A percentile compares a stretch with the other conserved stretches of the same genome.
Conservation (phyloP, 2,888 invertebrate species). For the Anaspis maculata region DNA sequence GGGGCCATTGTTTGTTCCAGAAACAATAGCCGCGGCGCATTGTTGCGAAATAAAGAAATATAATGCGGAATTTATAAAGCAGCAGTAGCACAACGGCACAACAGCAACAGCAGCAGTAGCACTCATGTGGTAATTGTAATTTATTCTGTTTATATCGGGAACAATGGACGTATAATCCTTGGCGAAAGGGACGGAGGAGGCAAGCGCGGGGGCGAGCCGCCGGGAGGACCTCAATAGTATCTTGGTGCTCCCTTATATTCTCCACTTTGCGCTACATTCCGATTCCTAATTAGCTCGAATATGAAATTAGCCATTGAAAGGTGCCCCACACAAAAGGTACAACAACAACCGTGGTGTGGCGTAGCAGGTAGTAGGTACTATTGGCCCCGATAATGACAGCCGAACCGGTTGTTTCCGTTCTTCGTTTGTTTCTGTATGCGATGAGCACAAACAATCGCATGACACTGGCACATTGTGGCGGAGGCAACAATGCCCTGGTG, state of each 20-base stretch:
- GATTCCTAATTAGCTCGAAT: slow-evolving; percentile 33
- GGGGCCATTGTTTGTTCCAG: no score
- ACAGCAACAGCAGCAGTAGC: no score
- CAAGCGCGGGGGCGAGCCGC: no score
- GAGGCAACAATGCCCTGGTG: slow-evolving; percentile 30
- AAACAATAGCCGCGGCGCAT: slow-evolving; percentile 15
- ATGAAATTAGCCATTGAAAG: slow-evolving; percentile 33
- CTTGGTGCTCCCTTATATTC: no score
- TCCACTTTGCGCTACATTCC: no score
- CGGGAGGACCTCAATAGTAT: no score
- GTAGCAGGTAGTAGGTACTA: neutral
- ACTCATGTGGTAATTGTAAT: slow-evolving; percentile 17
- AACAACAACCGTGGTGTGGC: neutral
- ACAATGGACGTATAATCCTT: slow-evolving; percentile 22
- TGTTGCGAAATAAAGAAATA: slow-evolving; percentile 16
- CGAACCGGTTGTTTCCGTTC: slow-evolving; percentile 38
- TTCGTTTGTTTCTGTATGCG: slow-evolving; percentile 37
- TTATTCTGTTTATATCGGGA: slow-evolving; percentile 16
- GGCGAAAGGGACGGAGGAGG: no score
- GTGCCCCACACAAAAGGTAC: slow-evolving; percentile 30
- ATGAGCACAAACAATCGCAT: slow-evolving; percentile 37
- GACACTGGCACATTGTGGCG: slow-evolving; percentile 35
- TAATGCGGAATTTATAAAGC: slow-evolving; percentile 10
- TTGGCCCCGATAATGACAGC: slow-evolving; percentile 34
- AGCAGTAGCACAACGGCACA: no score